Conservation (phyloP, 2,113 vertebrate species). For the Sphaerodactylus townsendi region DNA sequence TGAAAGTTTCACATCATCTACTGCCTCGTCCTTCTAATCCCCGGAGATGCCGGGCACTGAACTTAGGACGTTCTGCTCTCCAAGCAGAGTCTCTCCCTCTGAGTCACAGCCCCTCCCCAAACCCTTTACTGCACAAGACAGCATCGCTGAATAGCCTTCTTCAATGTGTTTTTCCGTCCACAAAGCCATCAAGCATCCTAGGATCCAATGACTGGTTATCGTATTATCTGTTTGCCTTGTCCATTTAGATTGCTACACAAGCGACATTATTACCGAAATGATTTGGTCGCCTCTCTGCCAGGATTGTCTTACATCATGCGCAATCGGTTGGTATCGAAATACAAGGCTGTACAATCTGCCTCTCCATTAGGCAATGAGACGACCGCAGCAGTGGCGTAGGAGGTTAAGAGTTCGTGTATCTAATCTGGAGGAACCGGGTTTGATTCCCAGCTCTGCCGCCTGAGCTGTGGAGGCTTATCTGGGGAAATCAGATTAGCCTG, state of each 20-base stretch:
- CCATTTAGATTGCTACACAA: conserved; percentile 46
- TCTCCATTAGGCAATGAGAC: conserved; percentile 11
- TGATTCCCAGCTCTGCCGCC: too few species aligned
- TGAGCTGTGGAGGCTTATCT: too few species aligned
- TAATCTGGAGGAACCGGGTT: too few species aligned
- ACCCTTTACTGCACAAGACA: too few species aligned
- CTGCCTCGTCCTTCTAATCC: too few species aligned
- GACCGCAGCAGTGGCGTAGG: too few species aligned
- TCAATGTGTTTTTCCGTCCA: neutral
- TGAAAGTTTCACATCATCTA: too few species aligned
- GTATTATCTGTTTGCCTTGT: conserved; percentile 40
- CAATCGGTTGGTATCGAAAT: conserved; percentile 40
- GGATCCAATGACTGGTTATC: conserved; percentile 42
- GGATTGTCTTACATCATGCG: conserved; percentile 47
- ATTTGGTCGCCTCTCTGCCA: conserved; percentile 40
- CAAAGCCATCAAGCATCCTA: neutral
- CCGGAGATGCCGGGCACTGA: too few species aligned
- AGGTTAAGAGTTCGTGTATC: too few species aligned
- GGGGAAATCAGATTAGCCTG: too few species aligned
- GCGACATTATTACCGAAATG: conserved; percentile 28
- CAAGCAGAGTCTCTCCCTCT: too few species aligned
- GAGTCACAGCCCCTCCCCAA: neutral
- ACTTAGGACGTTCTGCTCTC: neutral
- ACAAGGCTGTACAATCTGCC: conserved; percentile 16
- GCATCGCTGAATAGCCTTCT: too few species aligned